A percentile compares a stretch with the other conserved stretches of the same genome.
Conservation (phyloP, 2,797 vertebrate species). For the Micropoecilia bifurca region DNA sequence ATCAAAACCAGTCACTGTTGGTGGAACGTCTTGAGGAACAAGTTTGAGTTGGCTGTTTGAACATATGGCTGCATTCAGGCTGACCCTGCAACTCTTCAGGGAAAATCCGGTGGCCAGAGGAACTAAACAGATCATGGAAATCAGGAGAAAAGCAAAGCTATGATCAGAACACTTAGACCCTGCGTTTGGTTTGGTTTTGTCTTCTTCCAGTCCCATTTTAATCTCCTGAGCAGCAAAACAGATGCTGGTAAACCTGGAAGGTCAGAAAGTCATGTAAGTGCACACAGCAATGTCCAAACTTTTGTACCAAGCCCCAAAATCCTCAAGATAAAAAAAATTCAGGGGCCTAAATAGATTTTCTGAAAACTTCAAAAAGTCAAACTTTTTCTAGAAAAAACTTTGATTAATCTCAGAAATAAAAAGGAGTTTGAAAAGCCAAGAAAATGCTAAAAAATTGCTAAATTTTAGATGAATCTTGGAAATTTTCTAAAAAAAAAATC, state of each 20-base stretch:
- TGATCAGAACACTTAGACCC: neutral
- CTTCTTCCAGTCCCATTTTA: constrained; percentile 32
- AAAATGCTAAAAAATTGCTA: too few species aligned
- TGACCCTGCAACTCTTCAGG: constrained; percentile 63
- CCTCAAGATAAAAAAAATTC: too few species aligned
- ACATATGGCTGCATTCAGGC: constrained; percentile 44
- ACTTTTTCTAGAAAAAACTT: too few species aligned
- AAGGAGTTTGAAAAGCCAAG: too few species aligned
- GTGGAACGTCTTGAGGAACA: constrained; percentile 72
- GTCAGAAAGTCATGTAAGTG: constrained; percentile 2
- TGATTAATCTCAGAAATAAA: too few species aligned
- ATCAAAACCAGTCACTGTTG: constrained; percentile 52
- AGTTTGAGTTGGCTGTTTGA: neutral
- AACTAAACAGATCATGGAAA: constrained; percentile 16
- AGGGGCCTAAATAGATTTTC: too few species aligned
- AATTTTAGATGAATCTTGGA: too few species aligned
- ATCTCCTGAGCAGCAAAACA: neutral
- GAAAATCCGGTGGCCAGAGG: constrained; percentile 51
- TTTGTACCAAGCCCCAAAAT: too few species aligned
- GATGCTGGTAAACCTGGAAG: constrained; percentile 15
- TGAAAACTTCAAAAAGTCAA: too few species aligned
- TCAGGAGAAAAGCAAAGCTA: constrained; percentile 14
- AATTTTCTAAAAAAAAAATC: too few species aligned
- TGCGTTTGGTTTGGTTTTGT: neutral
- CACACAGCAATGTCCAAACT: too few species aligned